Evolutionary conservation across 2,888 invertebrate genomes (phyloP), one percentile per base, ranked within the genome.

Genomic region (Drosophila diplacantha): DNA sequence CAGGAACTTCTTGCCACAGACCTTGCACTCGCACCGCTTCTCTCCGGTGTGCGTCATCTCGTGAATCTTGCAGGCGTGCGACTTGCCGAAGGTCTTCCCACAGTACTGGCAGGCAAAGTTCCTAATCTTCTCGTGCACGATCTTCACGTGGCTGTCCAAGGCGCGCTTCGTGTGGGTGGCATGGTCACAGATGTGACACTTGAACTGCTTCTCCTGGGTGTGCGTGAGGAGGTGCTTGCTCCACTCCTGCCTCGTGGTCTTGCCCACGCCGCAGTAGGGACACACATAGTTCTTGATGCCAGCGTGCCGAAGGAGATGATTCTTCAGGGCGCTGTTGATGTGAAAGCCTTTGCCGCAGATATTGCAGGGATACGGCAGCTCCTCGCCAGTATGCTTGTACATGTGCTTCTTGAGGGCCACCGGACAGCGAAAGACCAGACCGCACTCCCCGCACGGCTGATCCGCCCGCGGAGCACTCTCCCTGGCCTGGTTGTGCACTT

Each of bases 271-370:
- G 63, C 87, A 87, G 26, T 87, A 85, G 0, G 87, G 86, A 31
- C 87, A 87, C 8, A 87, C 85, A 56, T 86, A 87, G 63, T 87
- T 87, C 55, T 86, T 86, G 31, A 88, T 87, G 8, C 87, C 88
- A 0, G 86, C 86, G 50, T 87, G 87, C 0, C 87, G 84, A 50
- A 87, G 81, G 20, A 87, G 68, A 71, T 87, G 88, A 43, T 87
- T 87, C 54, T 87, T 88, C 0, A 88, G 69, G 0, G 87, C 87
- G 24, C 86, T 85, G 12, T 85, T 87, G 1, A 87, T 86, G 35
- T 86, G 85, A 31, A 86, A 87, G 9, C 85, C 83, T 44, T 86
- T 87, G 31, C 86, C 85, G 22, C 87, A 87, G 9, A 86, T 86
- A 38, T 84, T 84, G 47, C 87, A 87, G 0, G 86, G 86, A 60